These are phyloP conservation scores for Phrynocephalus guinanensis DNA, from an alignment of 2,797 vertebrate genomes.

Conservation along the genomic window DNA sequence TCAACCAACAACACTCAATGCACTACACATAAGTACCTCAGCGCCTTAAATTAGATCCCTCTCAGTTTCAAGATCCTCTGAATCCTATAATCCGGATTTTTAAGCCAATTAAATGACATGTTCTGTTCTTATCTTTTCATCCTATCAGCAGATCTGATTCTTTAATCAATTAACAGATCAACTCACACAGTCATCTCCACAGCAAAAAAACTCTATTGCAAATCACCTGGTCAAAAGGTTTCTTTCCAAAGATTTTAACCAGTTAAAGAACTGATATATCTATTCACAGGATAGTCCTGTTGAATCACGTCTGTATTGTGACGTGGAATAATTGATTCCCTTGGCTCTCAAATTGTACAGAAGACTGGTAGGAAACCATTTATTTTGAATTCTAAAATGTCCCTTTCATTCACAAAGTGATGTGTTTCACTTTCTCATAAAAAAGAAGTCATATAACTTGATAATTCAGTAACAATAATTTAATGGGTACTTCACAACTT, in stretches of 20 bases:
- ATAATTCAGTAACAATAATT: not conserved
- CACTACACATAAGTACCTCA: not conserved
- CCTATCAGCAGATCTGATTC: not conserved
- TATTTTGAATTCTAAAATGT: not conserved
- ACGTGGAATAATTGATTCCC: not conserved
- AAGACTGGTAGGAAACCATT: not conserved
- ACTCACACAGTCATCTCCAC: not conserved
- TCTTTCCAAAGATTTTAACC: slow-evolving; percentile 17
- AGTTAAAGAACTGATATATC: slow-evolving; percentile 15
- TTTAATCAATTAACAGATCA: slow-evolving; percentile 18
- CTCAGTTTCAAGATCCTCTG: not conserved
- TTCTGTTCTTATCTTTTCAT: not conserved
- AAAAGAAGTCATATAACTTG: not conserved
- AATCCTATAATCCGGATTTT: not conserved
- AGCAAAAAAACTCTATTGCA: not conserved
- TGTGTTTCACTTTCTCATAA: not conserved
- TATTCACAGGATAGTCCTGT: not conserved
- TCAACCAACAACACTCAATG: no score
- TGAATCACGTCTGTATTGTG: not conserved
- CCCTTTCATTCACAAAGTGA: not conserved
- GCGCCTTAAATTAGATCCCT: not conserved
- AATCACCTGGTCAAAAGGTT: not conserved
- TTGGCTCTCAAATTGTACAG: not conserved
- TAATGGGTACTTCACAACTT: not conserved
- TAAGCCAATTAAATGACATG: not conserved